phyloP scores from a whole-genome alignment of 2,888 invertebrate genomes.

The Archaeoteleia sp. region DNA sequence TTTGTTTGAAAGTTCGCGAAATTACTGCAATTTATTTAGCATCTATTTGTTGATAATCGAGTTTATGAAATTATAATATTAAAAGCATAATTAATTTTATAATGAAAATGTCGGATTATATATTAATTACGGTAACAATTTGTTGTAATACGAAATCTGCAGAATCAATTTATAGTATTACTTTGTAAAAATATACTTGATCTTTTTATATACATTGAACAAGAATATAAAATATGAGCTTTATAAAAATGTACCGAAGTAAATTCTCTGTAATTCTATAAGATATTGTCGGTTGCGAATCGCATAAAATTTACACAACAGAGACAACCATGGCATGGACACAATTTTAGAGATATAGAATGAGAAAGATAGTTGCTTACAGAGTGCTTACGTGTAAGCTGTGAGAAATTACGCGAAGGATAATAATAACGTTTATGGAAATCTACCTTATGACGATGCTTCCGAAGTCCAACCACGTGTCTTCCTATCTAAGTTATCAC shows the following conservation, averaged over 20 bases:
- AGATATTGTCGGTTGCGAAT: background rate
- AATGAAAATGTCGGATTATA: too few relatives aligned
- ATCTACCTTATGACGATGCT: slow-evolving; percentile 52
- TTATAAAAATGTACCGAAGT: background rate
- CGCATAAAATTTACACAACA: slow-evolving; percentile 14
- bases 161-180: too few relatives aligned
- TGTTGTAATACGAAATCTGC: too few relatives aligned
- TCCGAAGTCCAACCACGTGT: slow-evolving; percentile 56
- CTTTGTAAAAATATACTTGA: too few relatives aligned
- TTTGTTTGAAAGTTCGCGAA: background rate
- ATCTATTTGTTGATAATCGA: too few relatives aligned
- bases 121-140: too few relatives aligned
- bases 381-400: slow-evolving; percentile 61
- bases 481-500: too few relatives aligned
- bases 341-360: slow-evolving; percentile 3
- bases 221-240: too few relatives aligned
- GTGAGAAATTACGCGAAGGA: slow-evolving; percentile 68
- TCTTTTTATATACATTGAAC: too few relatives aligned
- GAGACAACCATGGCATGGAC: background rate
- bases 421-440: slow-evolving; percentile 55
- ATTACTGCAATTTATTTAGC: too few relatives aligned
- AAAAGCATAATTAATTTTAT: too few relatives aligned
- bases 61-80: too few relatives aligned
- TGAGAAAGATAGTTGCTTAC: slow-evolving; percentile 18
- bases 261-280: slow-evolving; percentile 6